Conservation (phyloP, 2,888 invertebrate species). For the Tenthredo scrophulariae region DNA sequence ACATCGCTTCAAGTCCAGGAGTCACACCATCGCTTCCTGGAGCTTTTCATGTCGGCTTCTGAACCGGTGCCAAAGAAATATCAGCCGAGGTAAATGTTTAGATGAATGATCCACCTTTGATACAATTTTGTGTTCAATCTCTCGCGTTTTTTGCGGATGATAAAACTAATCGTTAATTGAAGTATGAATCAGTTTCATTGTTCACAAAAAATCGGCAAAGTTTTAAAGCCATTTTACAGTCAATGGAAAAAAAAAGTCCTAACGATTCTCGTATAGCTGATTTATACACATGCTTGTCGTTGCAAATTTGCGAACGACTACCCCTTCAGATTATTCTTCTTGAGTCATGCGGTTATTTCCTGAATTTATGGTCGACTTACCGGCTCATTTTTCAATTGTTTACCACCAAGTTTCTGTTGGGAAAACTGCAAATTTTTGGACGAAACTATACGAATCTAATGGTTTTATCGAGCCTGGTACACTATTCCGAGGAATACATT, state of each 20-base stretch:
- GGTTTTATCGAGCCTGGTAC: not conserved
- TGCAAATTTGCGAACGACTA: not conserved
- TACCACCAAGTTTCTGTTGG: not conserved
- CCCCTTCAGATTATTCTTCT: not conserved
- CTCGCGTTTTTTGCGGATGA: not conserved
- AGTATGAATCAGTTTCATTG: not conserved
- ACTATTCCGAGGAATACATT: conserved; percentile 2
- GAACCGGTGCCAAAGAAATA: not conserved
- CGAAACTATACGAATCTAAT: not conserved
- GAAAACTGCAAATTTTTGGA: not conserved
- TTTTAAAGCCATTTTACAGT: not conserved
- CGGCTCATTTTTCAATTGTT: conserved; percentile 13
- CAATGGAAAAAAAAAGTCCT: not conserved
- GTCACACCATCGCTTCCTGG: not conserved
- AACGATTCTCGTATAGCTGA: too few species aligned
- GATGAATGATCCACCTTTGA: not conserved
- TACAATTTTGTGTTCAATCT: not conserved
- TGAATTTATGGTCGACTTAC: conserved; percentile 6
- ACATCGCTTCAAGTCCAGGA: not conserved
- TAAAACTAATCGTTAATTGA: not conserved
- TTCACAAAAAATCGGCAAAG: not conserved
- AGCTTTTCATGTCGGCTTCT: not conserved
- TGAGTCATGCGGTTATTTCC: not conserved
- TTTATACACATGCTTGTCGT: not conserved
- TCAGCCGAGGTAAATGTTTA: not conserved